Base-by-base conservation (phyloP, 2,888 invertebrate genomes). In the Cetonia aurata region DNA sequence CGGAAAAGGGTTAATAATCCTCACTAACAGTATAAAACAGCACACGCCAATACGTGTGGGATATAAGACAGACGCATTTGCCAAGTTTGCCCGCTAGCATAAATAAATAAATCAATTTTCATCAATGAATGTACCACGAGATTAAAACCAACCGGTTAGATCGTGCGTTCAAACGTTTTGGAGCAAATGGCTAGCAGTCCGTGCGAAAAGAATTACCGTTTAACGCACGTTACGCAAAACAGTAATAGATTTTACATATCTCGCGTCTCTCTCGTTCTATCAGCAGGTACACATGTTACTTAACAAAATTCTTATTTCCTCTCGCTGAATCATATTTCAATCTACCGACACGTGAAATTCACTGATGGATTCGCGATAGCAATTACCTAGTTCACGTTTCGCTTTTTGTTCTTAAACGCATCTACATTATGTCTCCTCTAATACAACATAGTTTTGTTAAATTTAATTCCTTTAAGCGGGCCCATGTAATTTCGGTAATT, bases 81-180 rank as follows among this genome's bases (percentile, higher is more conserved):
- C 67, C 56, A 67, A 67, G 55, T 67, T 67, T 67, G 55, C 42
- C 9, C 15, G 67, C 42, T 56, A 56, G 12, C 48, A 57, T 67
- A 56, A 57, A 55, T 56, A 57, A 56, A 57, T 67, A 67, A 67
- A 67, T 56, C 56, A 67, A 56, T 55, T 67, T 67, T 56, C 67
- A 48, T 67, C 67, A 67, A 67, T 67, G 67, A 57, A 67, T 67
- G 41, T 53, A 67, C 15, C 37, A n/a, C 33, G 56, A 25, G 31
- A 46, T 48, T 46, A 67, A 67, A 67, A 55, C 56, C 12, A 57
- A 33, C 17, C 56, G 57, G 57, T 67, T n/a, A 15, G n/a, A 56
- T 9, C 31, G 31, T 42, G 57, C 57, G 42, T 37, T 67, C 50
- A 55, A 44, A 19, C 67, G 42, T 25, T 42, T 17, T 9, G 44